Conservation (phyloP, 2,113 vertebrate species). For the Alexandromys fortis region DNA sequence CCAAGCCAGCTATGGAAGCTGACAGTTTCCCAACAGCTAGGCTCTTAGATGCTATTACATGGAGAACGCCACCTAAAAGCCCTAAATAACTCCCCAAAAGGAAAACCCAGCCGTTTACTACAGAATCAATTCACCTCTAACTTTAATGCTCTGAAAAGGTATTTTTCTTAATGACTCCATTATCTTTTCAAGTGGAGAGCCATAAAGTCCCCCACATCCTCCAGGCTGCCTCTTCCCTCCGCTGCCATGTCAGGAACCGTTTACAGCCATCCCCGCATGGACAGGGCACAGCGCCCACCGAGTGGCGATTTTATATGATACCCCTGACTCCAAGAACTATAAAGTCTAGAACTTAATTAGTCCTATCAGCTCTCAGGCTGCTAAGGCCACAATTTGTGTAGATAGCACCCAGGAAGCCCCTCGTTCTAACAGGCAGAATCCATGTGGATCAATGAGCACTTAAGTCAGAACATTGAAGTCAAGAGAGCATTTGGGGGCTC, state of each 20-base stretch:
- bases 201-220: background rate
- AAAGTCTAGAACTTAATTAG: background rate
- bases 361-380: rapidly evolving
- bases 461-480: rapidly evolving
- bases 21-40: rapidly evolving
- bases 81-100: conserved; percentile 67
- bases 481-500: too few relatives aligned
- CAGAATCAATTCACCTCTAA: conserved; percentile 60
- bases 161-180: conserved; percentile 74
- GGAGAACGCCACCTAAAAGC: conserved; percentile 40
- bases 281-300: rapidly evolving
- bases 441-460: rapidly evolving
- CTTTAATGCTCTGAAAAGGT: conserved; percentile 64
- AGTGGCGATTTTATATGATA: background rate
- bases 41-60: background rate
- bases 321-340: rapidly evolving
- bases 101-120: conserved; percentile 57
- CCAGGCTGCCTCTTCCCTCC: background rate
- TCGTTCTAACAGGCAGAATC: too few relatives aligned
- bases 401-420: background rate
- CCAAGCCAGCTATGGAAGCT: rapidly evolving
- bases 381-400: too few relatives aligned
- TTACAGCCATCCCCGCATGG: rapidly evolving
- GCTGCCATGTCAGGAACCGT: rapidly evolving
- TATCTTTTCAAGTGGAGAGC: conserved; percentile 64